Conservation (phyloP, 2,888 invertebrate genomes). For the Helobdella robusta region DNA sequence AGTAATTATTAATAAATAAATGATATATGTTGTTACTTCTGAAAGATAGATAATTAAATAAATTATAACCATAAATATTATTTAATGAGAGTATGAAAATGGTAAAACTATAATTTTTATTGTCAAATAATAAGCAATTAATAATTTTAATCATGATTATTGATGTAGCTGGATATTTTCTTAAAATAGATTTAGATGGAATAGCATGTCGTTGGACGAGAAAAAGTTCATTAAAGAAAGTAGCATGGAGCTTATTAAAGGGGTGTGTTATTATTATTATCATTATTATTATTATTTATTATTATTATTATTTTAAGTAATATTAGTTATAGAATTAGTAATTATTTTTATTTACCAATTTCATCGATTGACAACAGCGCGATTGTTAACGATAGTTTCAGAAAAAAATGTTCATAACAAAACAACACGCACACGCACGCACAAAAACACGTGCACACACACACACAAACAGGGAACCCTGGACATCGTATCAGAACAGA, state of each 20-base stretch:
- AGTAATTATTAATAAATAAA: too few species aligned
- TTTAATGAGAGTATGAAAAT: not conserved
- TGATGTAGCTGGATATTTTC: not conserved
- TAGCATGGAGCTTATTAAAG: constrained; percentile 40
- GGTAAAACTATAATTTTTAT: not conserved
- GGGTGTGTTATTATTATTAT: constrained; percentile 36
- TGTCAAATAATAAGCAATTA: not conserved
- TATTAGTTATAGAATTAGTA: too few species aligned
- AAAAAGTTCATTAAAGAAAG: constrained; percentile 74
- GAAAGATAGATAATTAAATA: not conserved
- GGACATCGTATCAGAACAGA: constrained; percentile 60
- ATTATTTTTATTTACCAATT: too few species aligned
- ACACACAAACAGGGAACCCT: constrained; percentile 58
- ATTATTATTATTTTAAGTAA: not conserved
- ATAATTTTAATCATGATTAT: not conserved
- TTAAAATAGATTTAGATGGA: constrained; percentile 63
- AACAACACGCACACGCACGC: too few species aligned
- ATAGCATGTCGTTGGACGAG: constrained; percentile 72
- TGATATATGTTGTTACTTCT: too few species aligned
- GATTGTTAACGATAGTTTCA: not conserved
- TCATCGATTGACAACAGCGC: not conserved
- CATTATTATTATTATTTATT: not conserved
- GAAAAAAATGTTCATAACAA: too few species aligned
- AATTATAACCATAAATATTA: not conserved
- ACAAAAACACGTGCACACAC: not conserved